phyloP scores from a whole-genome alignment of 1,140 invertebrate species.

The Muscidifurax raptorellus region DNA sequence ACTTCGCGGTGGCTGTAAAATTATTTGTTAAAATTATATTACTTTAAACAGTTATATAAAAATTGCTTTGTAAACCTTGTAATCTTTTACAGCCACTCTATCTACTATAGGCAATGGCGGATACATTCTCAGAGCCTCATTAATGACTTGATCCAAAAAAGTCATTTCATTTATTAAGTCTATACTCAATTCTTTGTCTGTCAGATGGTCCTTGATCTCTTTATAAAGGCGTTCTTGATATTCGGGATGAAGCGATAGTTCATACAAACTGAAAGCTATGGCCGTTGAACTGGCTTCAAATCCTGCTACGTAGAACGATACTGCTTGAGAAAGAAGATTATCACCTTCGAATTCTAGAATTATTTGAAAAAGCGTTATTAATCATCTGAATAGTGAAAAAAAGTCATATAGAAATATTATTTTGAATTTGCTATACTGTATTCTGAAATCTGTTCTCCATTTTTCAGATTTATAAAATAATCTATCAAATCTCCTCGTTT shows the following conservation, averaged over 20 bases:
- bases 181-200: constrained; percentile 54
- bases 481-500: constrained; percentile 65
- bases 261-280: constrained; percentile 71
- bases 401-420: neutral
- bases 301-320: constrained; percentile 74
- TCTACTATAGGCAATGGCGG: constrained; percentile 78
- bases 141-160: constrained; percentile 61
- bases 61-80: constrained; percentile 54
- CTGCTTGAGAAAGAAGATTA: constrained; percentile 63
- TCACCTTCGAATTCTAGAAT: constrained; percentile 62
- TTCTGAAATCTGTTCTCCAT: constrained; percentile 60
- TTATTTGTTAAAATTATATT: constrained; percentile 13
- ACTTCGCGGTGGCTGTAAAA: constrained; percentile 67
- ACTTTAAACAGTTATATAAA: neutral
- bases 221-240: constrained; percentile 72
- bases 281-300: constrained; percentile 77
- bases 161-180: constrained; percentile 60
- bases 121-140: constrained; percentile 75
- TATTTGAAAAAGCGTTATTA: constrained; percentile 24
- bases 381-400: neutral
- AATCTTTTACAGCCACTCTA: constrained; percentile 70
- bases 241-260: constrained; percentile 67
- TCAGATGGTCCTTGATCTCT: constrained; percentile 76
- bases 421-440: constrained; percentile 56
- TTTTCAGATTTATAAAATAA: constrained; percentile 61